phyloP scores from a whole-genome alignment of 2,113 vertebrate species.

The Caranx melampygus region DNA sequence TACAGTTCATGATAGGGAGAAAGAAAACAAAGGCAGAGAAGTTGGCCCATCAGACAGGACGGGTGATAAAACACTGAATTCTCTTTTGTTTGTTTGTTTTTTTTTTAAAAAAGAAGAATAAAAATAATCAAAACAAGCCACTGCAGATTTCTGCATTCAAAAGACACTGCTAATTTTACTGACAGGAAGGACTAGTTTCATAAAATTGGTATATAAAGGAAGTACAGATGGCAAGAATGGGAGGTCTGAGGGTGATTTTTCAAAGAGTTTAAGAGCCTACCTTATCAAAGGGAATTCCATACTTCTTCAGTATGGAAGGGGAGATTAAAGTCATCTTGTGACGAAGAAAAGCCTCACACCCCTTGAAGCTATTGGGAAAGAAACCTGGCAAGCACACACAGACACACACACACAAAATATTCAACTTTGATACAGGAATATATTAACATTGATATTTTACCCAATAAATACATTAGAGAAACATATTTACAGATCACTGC shows the following conservation, averaged over 20 bases:
- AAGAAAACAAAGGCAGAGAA: background rate
- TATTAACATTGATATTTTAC: too few species aligned
- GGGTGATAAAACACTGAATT: background rate
- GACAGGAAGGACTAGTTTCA: constrained; percentile 29
- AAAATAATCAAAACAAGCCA: background rate
- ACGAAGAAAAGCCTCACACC: constrained; percentile 96
- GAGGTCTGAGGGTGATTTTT: constrained; percentile 4
- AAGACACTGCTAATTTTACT: background rate
- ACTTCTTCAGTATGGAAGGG: constrained; percentile 94
- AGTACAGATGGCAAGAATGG: background rate
- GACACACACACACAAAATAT: background rate
- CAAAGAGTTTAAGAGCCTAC: constrained; percentile 76
- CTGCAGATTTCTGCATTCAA: constrained; percentile 6
- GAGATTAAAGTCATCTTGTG: constrained; percentile 99
- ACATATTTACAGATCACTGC: background rate
- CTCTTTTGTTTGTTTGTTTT: background rate
- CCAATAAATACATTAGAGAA: too few species aligned
- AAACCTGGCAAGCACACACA: constrained; percentile 85
- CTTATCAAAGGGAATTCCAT: constrained; percentile 98
- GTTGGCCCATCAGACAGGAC: background rate
- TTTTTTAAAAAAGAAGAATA: background rate
- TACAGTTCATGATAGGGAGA: constrained; percentile 29
- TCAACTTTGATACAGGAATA: too few species aligned
- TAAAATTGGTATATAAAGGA: constrained; percentile 33
- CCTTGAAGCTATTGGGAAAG: constrained; percentile 94